Conservation (phyloP, 2,888 invertebrate species). For the Gortyna flavago region DNA sequence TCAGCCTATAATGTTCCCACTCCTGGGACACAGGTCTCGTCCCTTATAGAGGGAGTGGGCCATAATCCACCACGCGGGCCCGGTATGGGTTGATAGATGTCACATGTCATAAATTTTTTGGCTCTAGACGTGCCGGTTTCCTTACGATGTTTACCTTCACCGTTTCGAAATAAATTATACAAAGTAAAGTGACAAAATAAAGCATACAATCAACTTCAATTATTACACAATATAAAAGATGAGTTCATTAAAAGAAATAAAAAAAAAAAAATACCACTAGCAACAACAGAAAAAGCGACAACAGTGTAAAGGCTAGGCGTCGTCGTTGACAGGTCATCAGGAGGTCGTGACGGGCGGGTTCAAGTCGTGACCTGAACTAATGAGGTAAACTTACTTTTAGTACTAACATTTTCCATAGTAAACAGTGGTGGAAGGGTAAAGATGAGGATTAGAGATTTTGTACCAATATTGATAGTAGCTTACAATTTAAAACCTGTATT, state of each 20-base stretch:
- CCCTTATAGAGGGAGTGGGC: too few relatives aligned
- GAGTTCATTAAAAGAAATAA: conserved; percentile 17
- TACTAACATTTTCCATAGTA: conserved; percentile 3
- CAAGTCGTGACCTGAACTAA: conserved; percentile 56
- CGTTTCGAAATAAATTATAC: background rate
- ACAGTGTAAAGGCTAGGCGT: conserved; percentile 30
- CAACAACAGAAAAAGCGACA: conserved; percentile 15
- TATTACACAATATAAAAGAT: background rate
- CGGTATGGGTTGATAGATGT: background rate
- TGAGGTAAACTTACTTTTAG: conserved; percentile 43
- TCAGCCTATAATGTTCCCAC: background rate
- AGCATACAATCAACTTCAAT: background rate
- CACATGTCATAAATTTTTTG: background rate
- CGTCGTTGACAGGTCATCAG: conserved; percentile 53
- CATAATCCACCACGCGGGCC: background rate
- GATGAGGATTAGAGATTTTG: conserved; percentile 4
- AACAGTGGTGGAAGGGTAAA: background rate
- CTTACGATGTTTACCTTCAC: background rate
- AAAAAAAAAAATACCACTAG: conserved; percentile 27
- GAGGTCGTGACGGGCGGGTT: conserved; percentile 40
- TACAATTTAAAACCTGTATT: too few relatives aligned
- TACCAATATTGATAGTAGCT: background rate
- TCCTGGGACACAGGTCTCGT: too few relatives aligned
- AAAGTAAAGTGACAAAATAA: background rate
- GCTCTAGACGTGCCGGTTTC: background rate